Base-by-base conservation (phyloP, 2,888 invertebrate genomes). In the Sarcophaga caerulescens region DNA sequence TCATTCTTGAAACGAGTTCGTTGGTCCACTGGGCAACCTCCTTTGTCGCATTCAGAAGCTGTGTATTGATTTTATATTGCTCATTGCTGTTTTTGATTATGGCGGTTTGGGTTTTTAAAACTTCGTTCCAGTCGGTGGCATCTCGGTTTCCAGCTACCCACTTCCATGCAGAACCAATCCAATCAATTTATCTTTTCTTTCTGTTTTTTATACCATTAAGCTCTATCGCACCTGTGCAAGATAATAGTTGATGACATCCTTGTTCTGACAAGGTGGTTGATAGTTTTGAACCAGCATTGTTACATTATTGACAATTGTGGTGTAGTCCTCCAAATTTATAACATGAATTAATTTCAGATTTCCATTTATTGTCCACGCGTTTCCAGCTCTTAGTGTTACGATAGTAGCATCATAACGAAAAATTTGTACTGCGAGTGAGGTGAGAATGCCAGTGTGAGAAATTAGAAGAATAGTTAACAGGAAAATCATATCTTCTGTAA, bases 11-110 rank as follows among this genome's bases (percentile, higher is more conserved):
- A 11, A 59, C 52, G 1, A 70, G 17, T n/a, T 73, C 62, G 14
- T 73, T 62, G 2, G 45, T 73, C 14, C 44, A 47, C 5, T 44
- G 11, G 11, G 62, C 45, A 8, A 62, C 62, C 10, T 45, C 19
- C 6, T 73, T 62, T 10, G 45, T 45, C 2, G 45, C 23, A 2
- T 44, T n/a, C 60, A n/a, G 10, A 68, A 68, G 44, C 14, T 44
- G 8, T 45, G 14, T 17, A 4, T 73, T 62, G 10, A 73, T 45
- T 19, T 73, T 73, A 8, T 73, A 73, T 19, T 73, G 73, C 19
- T 73, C 73, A 14, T 73, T 73, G 45, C 62, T 73, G n/a, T 73
- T 73, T 6, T 6, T 45, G 14, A 73, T 62, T n/a, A 44, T 62
- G 5, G 6, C 17, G n/a, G 57, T n/a, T n/a, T 57, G 70, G n/a